Evolutionary conservation across 92 coral and sea anemone species (phyloP).

Genomic region (Porites evermanni): DNA sequence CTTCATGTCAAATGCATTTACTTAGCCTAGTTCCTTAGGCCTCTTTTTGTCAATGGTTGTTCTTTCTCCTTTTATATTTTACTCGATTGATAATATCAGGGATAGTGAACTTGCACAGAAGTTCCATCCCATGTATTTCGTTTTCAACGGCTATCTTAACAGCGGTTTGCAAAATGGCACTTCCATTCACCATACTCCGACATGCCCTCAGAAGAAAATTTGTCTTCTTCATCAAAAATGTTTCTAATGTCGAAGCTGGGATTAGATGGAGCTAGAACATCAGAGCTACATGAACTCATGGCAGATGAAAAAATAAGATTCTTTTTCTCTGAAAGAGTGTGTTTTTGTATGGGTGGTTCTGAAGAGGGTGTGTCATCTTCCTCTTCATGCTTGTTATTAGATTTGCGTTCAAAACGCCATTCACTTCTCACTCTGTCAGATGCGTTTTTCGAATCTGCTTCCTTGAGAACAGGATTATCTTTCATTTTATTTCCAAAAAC

Average conservation of each 20-base stretch:
- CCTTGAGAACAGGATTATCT: constrained; percentile 24
- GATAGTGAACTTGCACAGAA: neutral
- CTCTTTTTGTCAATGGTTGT: neutral
- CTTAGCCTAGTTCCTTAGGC: too few relatives aligned
- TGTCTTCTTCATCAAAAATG: constrained; percentile 25
- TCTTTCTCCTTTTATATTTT: neutral
- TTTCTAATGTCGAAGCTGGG: constrained; percentile 26
- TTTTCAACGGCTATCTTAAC: constrained; percentile 14
- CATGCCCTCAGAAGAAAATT: constrained; percentile 19
- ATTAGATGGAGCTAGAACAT: constrained; percentile 17
- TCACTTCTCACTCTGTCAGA: constrained; percentile 38
- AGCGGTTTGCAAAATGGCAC: constrained; percentile 15
- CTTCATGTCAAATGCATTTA: too few relatives aligned
- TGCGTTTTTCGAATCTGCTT: constrained; percentile 3
- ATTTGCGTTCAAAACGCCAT: constrained; percentile 17
- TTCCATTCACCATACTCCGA: constrained; percentile 20
- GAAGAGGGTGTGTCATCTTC: constrained; percentile 11
- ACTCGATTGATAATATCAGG: neutral
- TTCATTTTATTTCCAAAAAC: constrained; percentile 13
- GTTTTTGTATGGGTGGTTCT: neutral
- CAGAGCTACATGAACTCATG: neutral
- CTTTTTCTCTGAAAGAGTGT: constrained; percentile 25
- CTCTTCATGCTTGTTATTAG: neutral
- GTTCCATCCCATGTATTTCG: constrained; percentile 1
- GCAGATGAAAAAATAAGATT: constrained; percentile 7